A percentile compares a stretch with the other conserved stretches of the same genome.
Evolutionary conservation across 2,797 vertebrate genomes (phyloP).

Genomic region (Bucorvus abyssinicus): DNA sequence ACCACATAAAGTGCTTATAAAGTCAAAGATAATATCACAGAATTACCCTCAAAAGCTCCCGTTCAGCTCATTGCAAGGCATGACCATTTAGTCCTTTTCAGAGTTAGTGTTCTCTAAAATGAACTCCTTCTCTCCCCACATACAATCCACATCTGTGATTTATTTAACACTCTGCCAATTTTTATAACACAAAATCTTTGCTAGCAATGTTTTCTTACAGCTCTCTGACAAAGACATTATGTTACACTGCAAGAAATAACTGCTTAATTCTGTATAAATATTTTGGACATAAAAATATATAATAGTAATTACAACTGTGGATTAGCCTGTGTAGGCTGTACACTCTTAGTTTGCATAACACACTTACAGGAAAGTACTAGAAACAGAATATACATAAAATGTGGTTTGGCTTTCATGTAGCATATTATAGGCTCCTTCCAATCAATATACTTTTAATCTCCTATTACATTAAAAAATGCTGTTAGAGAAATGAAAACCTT

Average conservation of each 20-base stretch:
- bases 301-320: background rate
- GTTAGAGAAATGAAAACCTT: background rate
- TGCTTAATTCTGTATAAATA: background rate
- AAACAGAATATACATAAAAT: background rate
- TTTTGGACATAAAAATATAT: background rate
- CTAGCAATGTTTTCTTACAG: background rate
- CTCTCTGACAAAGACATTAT: background rate
- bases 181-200: background rate
- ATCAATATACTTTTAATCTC: background rate
- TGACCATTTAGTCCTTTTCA: background rate
- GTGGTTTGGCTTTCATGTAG: background rate
- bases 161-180: background rate
- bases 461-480: background rate
- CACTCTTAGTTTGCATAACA: background rate
- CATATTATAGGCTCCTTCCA: background rate
- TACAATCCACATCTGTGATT: background rate
- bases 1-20: background rate
- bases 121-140: background rate
- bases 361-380: background rate
- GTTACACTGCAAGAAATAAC: background rate
- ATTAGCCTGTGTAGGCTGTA: background rate
- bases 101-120: background rate
- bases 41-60: background rate
- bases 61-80: background rate
- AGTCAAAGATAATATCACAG: background rate